Conservation (phyloP, 2,797 vertebrate species). For the Sarcophilus harrisii region DNA sequence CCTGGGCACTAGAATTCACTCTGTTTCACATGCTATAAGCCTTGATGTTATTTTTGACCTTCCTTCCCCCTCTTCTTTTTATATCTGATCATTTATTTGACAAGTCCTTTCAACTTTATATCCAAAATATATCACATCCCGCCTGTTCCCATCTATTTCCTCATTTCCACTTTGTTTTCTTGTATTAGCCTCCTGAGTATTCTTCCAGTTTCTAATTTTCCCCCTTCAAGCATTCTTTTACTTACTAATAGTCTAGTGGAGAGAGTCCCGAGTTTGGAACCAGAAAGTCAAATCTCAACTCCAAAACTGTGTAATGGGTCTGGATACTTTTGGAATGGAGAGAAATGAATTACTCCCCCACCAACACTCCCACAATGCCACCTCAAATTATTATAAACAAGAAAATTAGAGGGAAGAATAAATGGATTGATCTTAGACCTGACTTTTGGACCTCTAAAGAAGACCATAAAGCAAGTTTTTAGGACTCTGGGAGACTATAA, state of each 20-base stretch:
- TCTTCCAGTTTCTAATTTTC: too few species aligned
- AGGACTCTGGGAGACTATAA: not conserved
- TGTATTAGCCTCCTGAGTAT: not conserved
- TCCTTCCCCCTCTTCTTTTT: not conserved
- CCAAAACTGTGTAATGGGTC: not conserved
- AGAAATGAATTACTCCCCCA: not conserved
- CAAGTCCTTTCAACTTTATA: not conserved
- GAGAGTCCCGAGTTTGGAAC: too few species aligned
- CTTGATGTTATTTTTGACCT: not conserved
- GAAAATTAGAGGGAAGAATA: not conserved
- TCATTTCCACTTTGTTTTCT: not conserved
- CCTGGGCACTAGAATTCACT: not conserved
- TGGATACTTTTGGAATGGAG: not conserved
- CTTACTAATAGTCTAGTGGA: not conserved
- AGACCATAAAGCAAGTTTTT: not conserved
- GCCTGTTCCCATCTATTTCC: not conserved
- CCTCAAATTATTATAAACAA: not conserved
- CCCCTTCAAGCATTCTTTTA: not conserved
- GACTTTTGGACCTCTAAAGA: not conserved
- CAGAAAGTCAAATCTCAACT: not conserved
- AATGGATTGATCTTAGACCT: not conserved
- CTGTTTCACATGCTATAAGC: not conserved
- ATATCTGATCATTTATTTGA: not conserved
- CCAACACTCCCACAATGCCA: not conserved
- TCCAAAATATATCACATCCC: not conserved